Base-by-base conservation (phyloP, 2,888 invertebrate species). In the Busseola fusca region DNA sequence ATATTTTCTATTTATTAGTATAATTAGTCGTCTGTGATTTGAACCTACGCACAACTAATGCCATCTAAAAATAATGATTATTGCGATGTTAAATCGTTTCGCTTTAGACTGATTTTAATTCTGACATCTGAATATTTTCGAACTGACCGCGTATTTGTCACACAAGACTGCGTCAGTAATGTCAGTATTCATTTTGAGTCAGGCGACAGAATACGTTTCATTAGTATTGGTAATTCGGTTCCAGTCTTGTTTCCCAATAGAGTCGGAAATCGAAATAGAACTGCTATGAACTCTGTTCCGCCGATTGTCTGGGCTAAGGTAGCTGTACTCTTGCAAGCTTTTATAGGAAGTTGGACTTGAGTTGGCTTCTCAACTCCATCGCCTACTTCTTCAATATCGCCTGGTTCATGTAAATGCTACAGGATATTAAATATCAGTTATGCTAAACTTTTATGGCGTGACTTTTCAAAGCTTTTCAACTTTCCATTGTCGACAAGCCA, bases 21-120 rank as follows among this genome's bases (percentile, higher is more conserved):
- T 25, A 37, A 42, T 68, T 64, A 30, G 67, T 64, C 75, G 60
- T 72, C 54, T 62, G 65, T 64, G 34, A 79, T 79, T 48, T 70
- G 52, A 71, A 42, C 67, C 65, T 59, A 30, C 74, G 74, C 69
- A 40, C 64, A 48, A 70, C 45, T 59, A 48, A 56, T 56, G 42
- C 34, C 52, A 48, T 54, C 73, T 65, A 68, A 67, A 79, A 71
- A 75, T 80, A 80, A 78, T 79, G 63, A 66, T 57, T 79, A 67
- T 74, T 74, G 63, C 74, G 27, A 56, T 64, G 63, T 59, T 63
- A 69, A 74, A 76, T 68, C 30, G 76, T 75, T 64, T 64, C 25
- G 48, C 64, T 77, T 72, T 77, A 59, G 14, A 45, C 74, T 66
- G 30, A 69, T 66, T 70, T 79, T 69, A 79, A 60, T 58, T 50